Percentiles rank a stretch among this genome's conserved stretches.
Evolutionary conservation across 2,113 vertebrate species (phyloP).

Genomic region (Canis aureus): DNA sequence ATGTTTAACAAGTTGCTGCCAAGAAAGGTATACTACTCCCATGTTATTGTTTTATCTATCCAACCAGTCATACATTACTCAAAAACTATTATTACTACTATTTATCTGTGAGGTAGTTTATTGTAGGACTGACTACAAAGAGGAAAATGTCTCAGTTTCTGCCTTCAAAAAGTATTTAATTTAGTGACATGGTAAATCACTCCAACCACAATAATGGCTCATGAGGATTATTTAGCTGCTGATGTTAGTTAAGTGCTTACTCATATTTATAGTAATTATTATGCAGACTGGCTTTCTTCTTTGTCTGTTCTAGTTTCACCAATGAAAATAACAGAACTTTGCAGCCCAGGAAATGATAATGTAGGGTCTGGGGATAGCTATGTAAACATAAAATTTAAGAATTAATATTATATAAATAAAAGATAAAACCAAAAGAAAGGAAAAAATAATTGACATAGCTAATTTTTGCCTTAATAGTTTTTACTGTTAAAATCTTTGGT

Average conservation of each 20-base stretch:
- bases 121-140: background rate
- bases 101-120: background rate
- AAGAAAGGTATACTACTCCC: background rate
- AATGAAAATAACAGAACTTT: background rate
- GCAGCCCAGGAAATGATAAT: background rate
- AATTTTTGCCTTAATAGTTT: background rate
- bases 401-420: background rate
- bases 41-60: background rate
- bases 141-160: background rate
- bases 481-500: background rate
- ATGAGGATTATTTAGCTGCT: background rate
- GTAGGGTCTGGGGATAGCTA: background rate
- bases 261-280: background rate
- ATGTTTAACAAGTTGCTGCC: background rate
- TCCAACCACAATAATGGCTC: background rate
- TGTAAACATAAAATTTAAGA: background rate
- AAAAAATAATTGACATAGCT: background rate
- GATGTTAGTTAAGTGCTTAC: background rate
- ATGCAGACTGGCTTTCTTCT: background rate
- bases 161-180: background rate
- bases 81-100: background rate
- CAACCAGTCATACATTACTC: background rate
- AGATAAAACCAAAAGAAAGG: background rate
- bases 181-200: background rate
- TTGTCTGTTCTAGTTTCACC: background rate